Base-by-base conservation (phyloP, 1,140 invertebrate genomes). In the Neoseiulus cucumeris region DNA sequence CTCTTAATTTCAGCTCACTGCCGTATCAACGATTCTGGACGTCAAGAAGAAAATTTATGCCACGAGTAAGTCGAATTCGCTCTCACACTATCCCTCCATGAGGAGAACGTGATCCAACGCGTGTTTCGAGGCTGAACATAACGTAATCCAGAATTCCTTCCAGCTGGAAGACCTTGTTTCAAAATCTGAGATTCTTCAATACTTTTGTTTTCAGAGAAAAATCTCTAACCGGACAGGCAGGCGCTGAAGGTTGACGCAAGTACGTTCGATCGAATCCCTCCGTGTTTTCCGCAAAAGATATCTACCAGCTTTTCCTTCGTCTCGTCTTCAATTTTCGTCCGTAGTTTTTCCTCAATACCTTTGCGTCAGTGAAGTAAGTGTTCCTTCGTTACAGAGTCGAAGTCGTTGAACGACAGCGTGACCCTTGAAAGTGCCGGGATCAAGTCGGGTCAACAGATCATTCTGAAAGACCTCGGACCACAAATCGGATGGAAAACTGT, bases 401-500 rank as follows among this genome's bases (percentile, higher is more conserved):
- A 39, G 67, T 70, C 70, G n/a, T 67, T 79, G 22, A 72, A 73
- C 67, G 77, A 79, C 72, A 72, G 73, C n/a, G 69, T 72, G n/a
- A 72, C 66, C 14, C 64, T 79, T 18, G 70, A 71, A n/a, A 71
- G 67, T 33, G 33, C 77, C 29, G 73, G 72, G 17, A 65, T 78
- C 14, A 70, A 69, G 51, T 69, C 72, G 1, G 69, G 68, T 17
- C 69, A 68, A 22, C 65, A 71, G 59, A 65, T 80, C 6, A 80
- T 76, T 68, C 75, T 80, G 51, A 79, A 79, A 72, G 95, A 99
- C 79, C 79, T 98, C 42, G 96, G 96, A 7, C 93, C 93, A 1
- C 96, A 98, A 79, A 89, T 99, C 71, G 91, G 91, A 29, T 99
- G 95, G 94, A 90, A 85, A 71, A 96, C 92, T n/a, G 95, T 82